A percentile compares a stretch with the other conserved stretches of the same genome.
These are phyloP conservation scores for Myotis yumanensis DNA, from an alignment of 2,113 vertebrate species.

Conservation along the genomic window DNA sequence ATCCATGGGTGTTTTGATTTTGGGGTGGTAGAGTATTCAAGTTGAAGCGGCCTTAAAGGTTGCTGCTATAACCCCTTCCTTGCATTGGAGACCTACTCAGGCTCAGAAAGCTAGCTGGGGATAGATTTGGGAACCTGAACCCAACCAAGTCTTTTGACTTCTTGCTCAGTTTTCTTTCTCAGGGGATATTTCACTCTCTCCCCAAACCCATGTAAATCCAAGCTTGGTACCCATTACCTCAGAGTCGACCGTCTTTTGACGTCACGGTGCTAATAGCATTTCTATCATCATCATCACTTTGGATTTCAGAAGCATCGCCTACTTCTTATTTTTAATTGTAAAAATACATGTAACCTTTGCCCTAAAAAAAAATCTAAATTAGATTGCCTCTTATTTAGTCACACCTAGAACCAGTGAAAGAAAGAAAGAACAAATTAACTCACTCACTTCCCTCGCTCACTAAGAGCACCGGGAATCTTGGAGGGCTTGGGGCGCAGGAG, in stretches of 20 bases:
- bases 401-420: neutral
- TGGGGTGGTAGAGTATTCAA: neutral
- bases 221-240: neutral
- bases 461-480: neutral
- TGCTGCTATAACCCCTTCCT: neutral
- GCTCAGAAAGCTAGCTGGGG: neutral
- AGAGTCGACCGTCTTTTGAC: neutral
- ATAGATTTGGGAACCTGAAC: neutral
- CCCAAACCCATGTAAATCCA: neutral
- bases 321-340: neutral
- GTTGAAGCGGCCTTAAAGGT: neutral
- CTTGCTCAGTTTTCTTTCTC: neutral
- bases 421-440: neutral
- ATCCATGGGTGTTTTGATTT: neutral
- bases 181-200: neutral
- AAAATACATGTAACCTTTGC: slow-evolving; percentile 20
- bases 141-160: neutral
- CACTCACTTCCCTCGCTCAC: neutral
- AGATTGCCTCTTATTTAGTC: neutral
- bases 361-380: neutral
- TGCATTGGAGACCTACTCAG: neutral
- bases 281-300: neutral
- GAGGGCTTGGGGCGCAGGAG: no score
- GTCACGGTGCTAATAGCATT: neutral
- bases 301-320: neutral